A percentile compares a stretch with the other conserved stretches of the same genome.
Conservation (phyloP, 1,140 invertebrate species). For the Heliconius melpomene region DNA sequence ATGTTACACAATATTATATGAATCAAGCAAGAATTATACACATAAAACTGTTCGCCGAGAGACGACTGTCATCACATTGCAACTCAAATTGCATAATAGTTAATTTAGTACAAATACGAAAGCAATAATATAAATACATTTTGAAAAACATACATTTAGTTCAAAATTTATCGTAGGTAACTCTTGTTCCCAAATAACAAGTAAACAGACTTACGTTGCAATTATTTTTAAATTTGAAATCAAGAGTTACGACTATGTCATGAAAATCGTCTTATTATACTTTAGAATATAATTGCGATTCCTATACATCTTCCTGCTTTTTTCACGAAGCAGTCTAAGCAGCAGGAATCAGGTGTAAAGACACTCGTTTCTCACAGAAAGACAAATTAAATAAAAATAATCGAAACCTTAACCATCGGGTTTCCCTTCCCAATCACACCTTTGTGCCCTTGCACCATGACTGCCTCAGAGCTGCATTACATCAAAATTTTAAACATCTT, state of each 20-base stretch:
- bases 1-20: background rate
- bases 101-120: conserved; percentile 25
- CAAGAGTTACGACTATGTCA: too few relatives aligned
- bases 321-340: too few relatives aligned
- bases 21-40: background rate
- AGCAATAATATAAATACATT: background rate
- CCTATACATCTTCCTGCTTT: too few relatives aligned
- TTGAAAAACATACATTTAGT: conserved; percentile 13
- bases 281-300: too few relatives aligned
- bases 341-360: too few relatives aligned
- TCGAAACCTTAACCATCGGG: too few relatives aligned
- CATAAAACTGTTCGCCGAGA: conserved; percentile 8
- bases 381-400: too few relatives aligned
- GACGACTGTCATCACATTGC: background rate
- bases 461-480: background rate
- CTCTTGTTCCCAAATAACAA: background rate
- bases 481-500: background rate
- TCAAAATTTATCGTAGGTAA: background rate
- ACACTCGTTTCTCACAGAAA: too few relatives aligned
- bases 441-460: too few relatives aligned
- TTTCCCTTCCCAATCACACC: too few relatives aligned
- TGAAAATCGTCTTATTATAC: too few relatives aligned
- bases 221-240: conserved; percentile 18
- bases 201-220: background rate
- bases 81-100: conserved; percentile 10